These are phyloP conservation scores for Heliconius himera DNA, from an alignment of 1,140 invertebrate species.

Conservation along the genomic window DNA sequence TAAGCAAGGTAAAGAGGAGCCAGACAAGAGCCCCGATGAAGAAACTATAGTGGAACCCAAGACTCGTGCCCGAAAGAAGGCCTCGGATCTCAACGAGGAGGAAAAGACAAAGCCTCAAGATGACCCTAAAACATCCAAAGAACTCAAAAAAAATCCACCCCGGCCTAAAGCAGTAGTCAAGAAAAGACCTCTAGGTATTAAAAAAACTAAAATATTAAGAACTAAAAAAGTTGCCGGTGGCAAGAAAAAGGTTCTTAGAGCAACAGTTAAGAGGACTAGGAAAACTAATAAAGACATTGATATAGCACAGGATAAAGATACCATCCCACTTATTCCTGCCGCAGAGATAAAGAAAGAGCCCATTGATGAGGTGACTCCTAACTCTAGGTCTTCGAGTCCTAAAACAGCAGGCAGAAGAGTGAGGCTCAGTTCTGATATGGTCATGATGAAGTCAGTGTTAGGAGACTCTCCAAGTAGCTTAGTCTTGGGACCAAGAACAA, in stretches of 20 bases:
- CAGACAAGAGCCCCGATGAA: conserved; percentile 74
- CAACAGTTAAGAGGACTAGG: conserved; percentile 57
- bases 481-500: conserved; percentile 71
- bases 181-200: conserved; percentile 72
- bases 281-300: conserved; percentile 65
- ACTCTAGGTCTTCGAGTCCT: conserved; percentile 77
- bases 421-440: conserved; percentile 75
- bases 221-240: conserved; percentile 67
- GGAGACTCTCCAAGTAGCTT: conserved; percentile 66
- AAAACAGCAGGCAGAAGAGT: conserved; percentile 67
- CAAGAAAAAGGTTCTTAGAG: conserved; percentile 71
- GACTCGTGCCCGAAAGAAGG: conserved; percentile 74
- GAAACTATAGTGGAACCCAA: conserved; percentile 72
- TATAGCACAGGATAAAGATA: conserved; percentile 63
- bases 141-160: conserved; percentile 62
- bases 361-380: conserved; percentile 63
- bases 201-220: conserved; percentile 73
- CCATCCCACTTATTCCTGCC: conserved; percentile 67
- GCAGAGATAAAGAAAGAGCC: conserved; percentile 78
- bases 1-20: conserved; percentile 75
- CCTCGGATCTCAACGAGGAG: conserved; percentile 67
- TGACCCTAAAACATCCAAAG: conserved; percentile 73
- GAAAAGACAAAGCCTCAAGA: conserved; percentile 69
- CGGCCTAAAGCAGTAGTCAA: conserved; percentile 70
- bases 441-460: conserved; percentile 75